These are phyloP conservation scores for Brachyopa scutellaris DNA, from an alignment of 2,888 invertebrate genomes.

Conservation along the genomic window DNA sequence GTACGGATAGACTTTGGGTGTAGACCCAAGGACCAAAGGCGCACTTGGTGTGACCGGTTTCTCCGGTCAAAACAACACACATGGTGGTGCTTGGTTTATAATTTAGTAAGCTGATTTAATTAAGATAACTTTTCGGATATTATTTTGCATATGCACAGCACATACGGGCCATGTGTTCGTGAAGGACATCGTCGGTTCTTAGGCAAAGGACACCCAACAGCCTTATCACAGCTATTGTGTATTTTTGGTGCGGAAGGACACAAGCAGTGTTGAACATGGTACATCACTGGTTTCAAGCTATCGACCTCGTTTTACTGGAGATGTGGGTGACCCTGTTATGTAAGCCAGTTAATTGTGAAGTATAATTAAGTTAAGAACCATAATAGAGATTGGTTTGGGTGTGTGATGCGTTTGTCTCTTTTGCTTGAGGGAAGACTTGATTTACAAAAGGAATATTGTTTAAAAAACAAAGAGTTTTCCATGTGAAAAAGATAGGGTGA, in stretches of 20 bases:
- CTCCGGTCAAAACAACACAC: constrained; percentile 38
- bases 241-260: background rate
- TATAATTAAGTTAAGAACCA: constrained; percentile 28
- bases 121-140: constrained; percentile 69
- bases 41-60: background rate
- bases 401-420: background rate
- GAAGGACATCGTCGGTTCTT: background rate
- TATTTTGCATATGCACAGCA: constrained; percentile 54
- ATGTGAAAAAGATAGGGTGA: no score
- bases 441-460: no score
- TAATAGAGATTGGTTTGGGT: background rate
- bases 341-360: background rate
- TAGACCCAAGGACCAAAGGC: constrained; percentile 10
- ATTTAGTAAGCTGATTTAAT: constrained; percentile 68
- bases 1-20: constrained; percentile 6
- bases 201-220: background rate
- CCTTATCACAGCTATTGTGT: background rate
- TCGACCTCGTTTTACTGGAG: background rate
- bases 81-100: constrained; percentile 51
- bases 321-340: background rate
- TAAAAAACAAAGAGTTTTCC: no score
- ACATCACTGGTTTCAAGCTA: background rate
- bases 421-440: no score
- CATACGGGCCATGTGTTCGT: background rate
- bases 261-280: background rate